Base-by-base conservation (phyloP, 2,888 invertebrate genomes). In the Noctua janthe region DNA sequence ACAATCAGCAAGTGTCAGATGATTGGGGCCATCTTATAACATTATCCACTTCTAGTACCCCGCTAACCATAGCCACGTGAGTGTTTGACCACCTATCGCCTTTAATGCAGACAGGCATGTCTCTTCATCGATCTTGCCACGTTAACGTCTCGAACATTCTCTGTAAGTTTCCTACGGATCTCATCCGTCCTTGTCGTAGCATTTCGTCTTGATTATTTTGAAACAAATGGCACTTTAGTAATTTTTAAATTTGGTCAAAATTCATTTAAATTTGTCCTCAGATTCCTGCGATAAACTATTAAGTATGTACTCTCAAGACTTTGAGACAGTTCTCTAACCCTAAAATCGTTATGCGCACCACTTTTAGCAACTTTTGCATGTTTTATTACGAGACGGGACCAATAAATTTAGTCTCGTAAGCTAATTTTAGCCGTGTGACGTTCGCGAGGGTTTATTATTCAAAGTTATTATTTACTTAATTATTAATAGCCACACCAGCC, bases 21-120 rank as follows among this genome's bases (percentile, higher is more conserved):
- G 66, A 78, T 77, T 77, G 71, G n/a, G 54, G 35, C 15, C 69
- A 81, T 43, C 35, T 64, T 51, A 78, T 82, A 66, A 69, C 66
- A 73, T 75, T 86, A 83, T 83, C 54, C 75, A 83, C 80, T 80
- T 71, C 87, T 54, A 29, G 74, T 80, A 67, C 43, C 49, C 39
- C 78, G n/a, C 71, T 43, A 15, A 70, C 80, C 49, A 29, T 15
- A 15, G n/a, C 23, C 64, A 80, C 62, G 62, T 49, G 81, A 62
- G 17, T 49, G 13, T 29, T 47, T 72, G 54, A 49, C 23, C 59
- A 64, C 10, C 29, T 79, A 82, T 80, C 23, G 54, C 15, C 29
- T 67, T 15, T 39, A 72, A 69, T 79, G 35, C 11, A 47, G 35
- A 67, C 62, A 69, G 29, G 62, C 81, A 71, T 83, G 67, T 69